Base-by-base conservation (phyloP, 64 coral and sea anemone genomes). In the Stichodactyla mertensii region DNA sequence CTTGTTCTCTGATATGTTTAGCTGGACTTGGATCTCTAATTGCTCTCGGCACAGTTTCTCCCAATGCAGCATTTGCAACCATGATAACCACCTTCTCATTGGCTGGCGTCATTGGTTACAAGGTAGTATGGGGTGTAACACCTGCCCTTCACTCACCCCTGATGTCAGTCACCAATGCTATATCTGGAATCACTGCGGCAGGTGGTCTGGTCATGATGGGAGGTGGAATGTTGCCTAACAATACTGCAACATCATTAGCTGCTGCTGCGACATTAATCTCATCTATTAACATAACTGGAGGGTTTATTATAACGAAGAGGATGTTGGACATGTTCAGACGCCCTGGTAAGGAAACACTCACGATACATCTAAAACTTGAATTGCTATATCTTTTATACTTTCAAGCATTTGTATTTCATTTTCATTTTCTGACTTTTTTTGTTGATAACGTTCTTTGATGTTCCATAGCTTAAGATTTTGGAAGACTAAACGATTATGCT, bases 281-380 rank as follows among this genome's bases (percentile, higher is more conserved):
- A 16, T 95, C 90, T 58, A 99, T 99, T 13, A 99, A 99, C 66
- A 99, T 99, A n/a, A 95, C 97, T 61, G 97, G 97, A 67, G 97
- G 97, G 85, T 99, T 99, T 86, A 99, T 99, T 79, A 99, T 99
- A 52, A 99, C 97, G 10, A 99, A 99, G 86, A 92, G 97, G 61
- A 99, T 99, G 97, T 93, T 99, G 83, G 97, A 99, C 89, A 99
- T 99, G 97, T 99, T 99, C 77, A 94, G 90, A 67, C 87, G 97
- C 23, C 97, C 97, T 84, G 97, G 97, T 99, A 84, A 5, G 77
- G 70, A 31, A 0, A 11, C 8, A 9, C 56, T 58, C 5, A 0
- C 56, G 1, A 45, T 45, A 45, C 36, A 45, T 1, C 36, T 45
- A 45, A 45, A 45, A 45, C 36, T 45, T 45, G 1, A 45, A 45